phyloP scores from a whole-genome alignment of 2,113 vertebrate species.

The Chaetodon trifascialis region DNA sequence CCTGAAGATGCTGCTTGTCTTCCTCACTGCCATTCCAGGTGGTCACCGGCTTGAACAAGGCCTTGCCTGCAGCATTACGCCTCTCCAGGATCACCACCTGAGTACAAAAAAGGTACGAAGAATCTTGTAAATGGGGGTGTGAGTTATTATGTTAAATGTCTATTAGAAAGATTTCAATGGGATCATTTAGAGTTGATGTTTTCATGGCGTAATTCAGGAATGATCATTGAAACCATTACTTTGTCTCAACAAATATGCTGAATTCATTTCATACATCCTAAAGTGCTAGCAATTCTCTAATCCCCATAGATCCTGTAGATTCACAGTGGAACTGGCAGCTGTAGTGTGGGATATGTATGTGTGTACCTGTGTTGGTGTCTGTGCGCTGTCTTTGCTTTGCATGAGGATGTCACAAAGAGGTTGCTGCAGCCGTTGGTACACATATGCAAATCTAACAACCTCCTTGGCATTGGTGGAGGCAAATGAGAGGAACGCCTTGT shows the following conservation, averaged over 20 bases:
- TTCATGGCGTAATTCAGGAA: neutral
- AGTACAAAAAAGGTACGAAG: neutral
- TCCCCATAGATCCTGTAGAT: neutral
- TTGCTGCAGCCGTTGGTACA: constrained; percentile 89
- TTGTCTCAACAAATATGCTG: neutral
- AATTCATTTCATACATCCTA: neutral
- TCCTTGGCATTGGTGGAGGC: constrained; percentile 91
- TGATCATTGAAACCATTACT: neutral
- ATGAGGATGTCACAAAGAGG: constrained; percentile 88
- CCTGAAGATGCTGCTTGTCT: constrained; percentile 89
- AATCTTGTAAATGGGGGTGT: neutral
- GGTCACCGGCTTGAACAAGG: constrained; percentile 87
- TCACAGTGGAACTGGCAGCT: neutral
- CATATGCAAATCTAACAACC: constrained; percentile 89
- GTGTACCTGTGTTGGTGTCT: constrained; percentile 77
- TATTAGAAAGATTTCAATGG: neutral
- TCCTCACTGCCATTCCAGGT: constrained; percentile 92
- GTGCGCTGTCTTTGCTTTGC: constrained; percentile 78
- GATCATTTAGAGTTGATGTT: no score
- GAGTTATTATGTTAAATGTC: neutral
- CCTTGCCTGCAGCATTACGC: constrained; percentile 88
- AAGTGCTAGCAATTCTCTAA: neutral
- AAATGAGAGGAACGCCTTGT: constrained; percentile 90
- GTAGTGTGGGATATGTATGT: neutral
- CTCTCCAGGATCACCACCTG: constrained; percentile 95